Percentiles rank a stretch among this genome's conserved stretches.
Evolutionary conservation across 2,888 invertebrate species (phyloP).

Genomic region (Nebria brevicollis): DNA sequence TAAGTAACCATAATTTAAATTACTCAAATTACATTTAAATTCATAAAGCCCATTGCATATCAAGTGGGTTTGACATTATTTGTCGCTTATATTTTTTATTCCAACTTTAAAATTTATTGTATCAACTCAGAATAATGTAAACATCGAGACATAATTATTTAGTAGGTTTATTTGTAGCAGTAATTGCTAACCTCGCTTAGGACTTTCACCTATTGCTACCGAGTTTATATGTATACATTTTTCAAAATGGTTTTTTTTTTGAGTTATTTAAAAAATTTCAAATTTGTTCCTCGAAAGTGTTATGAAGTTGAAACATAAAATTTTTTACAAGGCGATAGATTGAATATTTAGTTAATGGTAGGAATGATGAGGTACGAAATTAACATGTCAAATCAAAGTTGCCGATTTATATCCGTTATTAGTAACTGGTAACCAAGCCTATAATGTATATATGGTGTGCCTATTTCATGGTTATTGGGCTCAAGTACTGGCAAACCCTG

Average conservation of each 20-base stretch:
- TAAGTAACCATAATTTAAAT: slow-evolving; percentile 7
- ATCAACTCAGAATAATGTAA: not conserved
- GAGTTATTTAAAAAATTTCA: too few species aligned
- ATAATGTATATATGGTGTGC: not conserved
- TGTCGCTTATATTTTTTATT: not conserved
- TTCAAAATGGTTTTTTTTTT: too few species aligned
- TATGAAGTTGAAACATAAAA: not conserved
- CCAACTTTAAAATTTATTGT: not conserved
- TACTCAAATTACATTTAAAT: slow-evolving; percentile 14
- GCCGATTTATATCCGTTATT: slow-evolving; percentile 9
- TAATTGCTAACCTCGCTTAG: not conserved
- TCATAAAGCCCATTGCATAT: not conserved
- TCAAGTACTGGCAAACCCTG: not conserved
- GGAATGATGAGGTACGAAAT: not conserved
- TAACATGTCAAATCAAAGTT: slow-evolving; percentile 9
- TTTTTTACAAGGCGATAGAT: not conserved
- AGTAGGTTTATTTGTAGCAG: not conserved
- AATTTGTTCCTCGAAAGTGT: too few species aligned
- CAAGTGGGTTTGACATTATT: not conserved
- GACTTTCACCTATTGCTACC: slow-evolving; percentile 1
- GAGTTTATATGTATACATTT: not conserved
- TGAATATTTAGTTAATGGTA: not conserved
- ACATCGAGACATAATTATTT: not conserved
- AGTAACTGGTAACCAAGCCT: not conserved
- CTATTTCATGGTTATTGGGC: slow-evolving; percentile 2